A percentile compares a stretch with the other conserved stretches of the same genome.
Evolutionary conservation across 1,140 invertebrate species (phyloP).

Genomic region (Bombus superbus): DNA sequence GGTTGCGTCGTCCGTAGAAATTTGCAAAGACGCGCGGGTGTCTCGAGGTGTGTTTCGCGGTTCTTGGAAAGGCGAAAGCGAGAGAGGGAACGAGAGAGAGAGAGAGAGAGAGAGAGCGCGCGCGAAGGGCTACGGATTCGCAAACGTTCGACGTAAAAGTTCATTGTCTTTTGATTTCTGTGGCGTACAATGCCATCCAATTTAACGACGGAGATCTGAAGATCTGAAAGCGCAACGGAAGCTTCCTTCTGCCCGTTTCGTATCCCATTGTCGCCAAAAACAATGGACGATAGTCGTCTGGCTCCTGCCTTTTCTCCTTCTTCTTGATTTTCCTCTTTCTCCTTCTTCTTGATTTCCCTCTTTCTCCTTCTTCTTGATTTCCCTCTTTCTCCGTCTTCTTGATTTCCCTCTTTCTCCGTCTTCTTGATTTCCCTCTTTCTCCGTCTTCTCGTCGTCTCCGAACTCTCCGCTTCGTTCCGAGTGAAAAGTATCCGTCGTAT

Average conservation of each 20-base stretch:
- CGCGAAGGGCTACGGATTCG: too few species aligned
- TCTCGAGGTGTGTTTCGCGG: not conserved
- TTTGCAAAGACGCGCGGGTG: too few species aligned
- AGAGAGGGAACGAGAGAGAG: not conserved
- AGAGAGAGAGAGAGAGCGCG: not conserved
- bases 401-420: not conserved
- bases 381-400: not conserved
- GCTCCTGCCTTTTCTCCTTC: too few species aligned
- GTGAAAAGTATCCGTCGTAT: too few species aligned
- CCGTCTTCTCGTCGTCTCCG: not conserved
- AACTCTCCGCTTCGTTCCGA: too few species aligned
- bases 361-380: not conserved
- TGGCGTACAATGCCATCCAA: conserved; percentile 51
- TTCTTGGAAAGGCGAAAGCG: not conserved
- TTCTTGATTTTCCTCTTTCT: not conserved
- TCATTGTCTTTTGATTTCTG: conserved; percentile 54
- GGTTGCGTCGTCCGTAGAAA: too few species aligned
- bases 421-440: not conserved
- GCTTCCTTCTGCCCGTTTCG: conserved; percentile 59
- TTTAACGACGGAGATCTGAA: conserved; percentile 61
- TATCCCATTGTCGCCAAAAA: conserved; percentile 54
- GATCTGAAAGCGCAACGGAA: conserved; percentile 62
- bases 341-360: not conserved
- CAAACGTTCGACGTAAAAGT: conserved; percentile 19
- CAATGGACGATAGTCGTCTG: conserved; percentile 30